phyloP scores from a whole-genome alignment of 2,797 vertebrate species.

The Dicrostonyx torquatus region DNA sequence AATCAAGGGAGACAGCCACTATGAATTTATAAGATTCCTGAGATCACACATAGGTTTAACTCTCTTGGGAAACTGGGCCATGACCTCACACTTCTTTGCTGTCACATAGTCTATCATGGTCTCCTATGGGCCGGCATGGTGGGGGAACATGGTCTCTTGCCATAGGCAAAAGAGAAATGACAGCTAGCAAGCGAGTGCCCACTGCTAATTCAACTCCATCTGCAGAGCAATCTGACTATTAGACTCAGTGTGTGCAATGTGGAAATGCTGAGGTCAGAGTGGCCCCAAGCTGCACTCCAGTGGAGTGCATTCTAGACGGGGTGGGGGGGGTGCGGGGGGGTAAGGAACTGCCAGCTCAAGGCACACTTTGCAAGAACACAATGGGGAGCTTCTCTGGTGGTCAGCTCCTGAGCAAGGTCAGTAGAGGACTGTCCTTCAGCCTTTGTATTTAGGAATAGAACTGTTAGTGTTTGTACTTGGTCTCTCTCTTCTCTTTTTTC shows the following conservation, averaged over 20 bases:
- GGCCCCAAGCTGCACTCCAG: rapidly evolving
- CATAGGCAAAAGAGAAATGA: background rate
- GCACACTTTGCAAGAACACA: rapidly evolving
- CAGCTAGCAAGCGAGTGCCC: background rate
- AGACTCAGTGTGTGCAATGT: background rate
- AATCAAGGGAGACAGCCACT: conserved; percentile 70
- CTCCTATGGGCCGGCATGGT: rapidly evolving
- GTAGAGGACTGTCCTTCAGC: rapidly evolving
- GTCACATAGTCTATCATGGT: background rate
- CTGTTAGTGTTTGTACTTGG: rapidly evolving
- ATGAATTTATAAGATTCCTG: conserved; percentile 54
- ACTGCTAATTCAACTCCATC: background rate
- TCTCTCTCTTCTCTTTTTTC: no score
- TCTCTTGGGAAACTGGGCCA: background rate
- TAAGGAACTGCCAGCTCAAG: background rate
- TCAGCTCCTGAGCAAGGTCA: rapidly evolving
- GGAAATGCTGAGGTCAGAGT: no score
- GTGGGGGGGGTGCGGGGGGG: background rate
- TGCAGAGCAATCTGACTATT: background rate
- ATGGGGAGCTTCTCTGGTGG: no score
- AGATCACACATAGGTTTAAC: background rate
- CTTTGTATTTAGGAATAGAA: background rate
- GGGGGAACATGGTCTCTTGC: background rate
- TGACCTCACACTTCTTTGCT: background rate
- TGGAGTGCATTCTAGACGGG: rapidly evolving